Evolutionary conservation across 1,140 invertebrate species (phyloP), one percentile per base, ranked within the genome.

Genomic region (Latrodectus geometricus): DNA sequence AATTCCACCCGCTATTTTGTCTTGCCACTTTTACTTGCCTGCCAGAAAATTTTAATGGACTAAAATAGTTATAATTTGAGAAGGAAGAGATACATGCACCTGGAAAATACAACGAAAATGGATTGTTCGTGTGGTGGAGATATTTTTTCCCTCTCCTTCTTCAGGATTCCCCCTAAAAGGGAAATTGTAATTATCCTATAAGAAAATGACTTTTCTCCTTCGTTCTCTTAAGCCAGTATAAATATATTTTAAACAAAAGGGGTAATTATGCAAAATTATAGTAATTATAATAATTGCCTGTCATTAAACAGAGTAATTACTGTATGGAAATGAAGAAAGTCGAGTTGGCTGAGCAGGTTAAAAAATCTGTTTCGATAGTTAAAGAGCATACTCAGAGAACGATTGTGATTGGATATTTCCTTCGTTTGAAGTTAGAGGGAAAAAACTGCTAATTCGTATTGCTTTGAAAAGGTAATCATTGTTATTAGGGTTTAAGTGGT

Each of bases 271-370:
- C 50, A 74, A 49, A 74, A 74, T 74, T 74, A 74, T 74, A 74
- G 73, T 74, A 74, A 74, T 74, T 74, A 74, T 74, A 21, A 74
- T 74, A 74, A 74, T 74, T 74, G 73, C 73, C 73, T 74, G 49
- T 74, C 73, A 74, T 74, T 74, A 74, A 74, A 50, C 73, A 50
- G 48, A 49, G n/a, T 74, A n/a, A 52, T 74, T 74, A 74, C 17
- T 69, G 68, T 21, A 69, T 11, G 68, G 17, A 21, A 69, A 69
- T 69, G 68, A n/a, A 23, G 68, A 69, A 69, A 69, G 68, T 69
- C 21, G 68, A 21, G 20, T 11, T 23, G 11, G 68, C 5, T 11
- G 54, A 61, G 11, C 17, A 17, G 8, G 54, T 61, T 14, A 61
- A 61, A 61, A 61, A 61, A 61, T 14, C 5, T 35, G 35, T 3